Percentiles rank a stretch among this genome's conserved stretches.
Conservation (phyloP, 2,113 vertebrate species). For the Cephalopholis sonnerati region DNA sequence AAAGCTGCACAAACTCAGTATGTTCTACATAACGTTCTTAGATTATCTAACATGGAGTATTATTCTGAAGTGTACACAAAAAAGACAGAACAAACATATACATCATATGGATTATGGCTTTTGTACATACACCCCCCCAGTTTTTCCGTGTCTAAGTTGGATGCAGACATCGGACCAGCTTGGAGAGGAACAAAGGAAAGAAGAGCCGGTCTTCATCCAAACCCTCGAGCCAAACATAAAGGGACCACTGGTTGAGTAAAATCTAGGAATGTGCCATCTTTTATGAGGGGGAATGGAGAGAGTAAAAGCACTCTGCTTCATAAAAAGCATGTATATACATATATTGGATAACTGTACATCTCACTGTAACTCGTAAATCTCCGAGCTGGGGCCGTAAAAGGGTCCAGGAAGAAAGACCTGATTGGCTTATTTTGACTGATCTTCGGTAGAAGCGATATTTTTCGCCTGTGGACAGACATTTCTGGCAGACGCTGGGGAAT, state of each 20-base stretch:
- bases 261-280: slow-evolving; percentile 73
- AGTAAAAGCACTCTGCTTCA: slow-evolving; percentile 69
- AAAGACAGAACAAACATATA: not conserved
- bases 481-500: slow-evolving; percentile 62
- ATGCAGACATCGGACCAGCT: slow-evolving; percentile 10
- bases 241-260: slow-evolving; percentile 62
- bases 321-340: slow-evolving; percentile 74
- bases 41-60: not conserved
- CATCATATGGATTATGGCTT: not conserved
- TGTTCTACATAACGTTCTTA: not conserved
- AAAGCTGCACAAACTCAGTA: not conserved
- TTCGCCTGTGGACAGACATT: slow-evolving; percentile 62
- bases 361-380: slow-evolving; percentile 74
- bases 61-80: not conserved
- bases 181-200: slow-evolving; percentile 42
- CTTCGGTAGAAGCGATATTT: slow-evolving; percentile 59
- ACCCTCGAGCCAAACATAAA: slow-evolving; percentile 70
- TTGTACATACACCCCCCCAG: not conserved
- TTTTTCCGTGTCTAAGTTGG: not conserved
- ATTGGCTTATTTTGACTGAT: slow-evolving; percentile 78
- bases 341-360: slow-evolving; percentile 74
- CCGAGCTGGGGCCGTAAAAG: slow-evolving; percentile 52
- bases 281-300: slow-evolving; percentile 69
- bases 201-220: slow-evolving; percentile 22
- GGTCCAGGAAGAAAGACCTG: slow-evolving; percentile 62